Conservation (phyloP, 2,113 vertebrate genomes). For the Tupaia chinensis region DNA sequence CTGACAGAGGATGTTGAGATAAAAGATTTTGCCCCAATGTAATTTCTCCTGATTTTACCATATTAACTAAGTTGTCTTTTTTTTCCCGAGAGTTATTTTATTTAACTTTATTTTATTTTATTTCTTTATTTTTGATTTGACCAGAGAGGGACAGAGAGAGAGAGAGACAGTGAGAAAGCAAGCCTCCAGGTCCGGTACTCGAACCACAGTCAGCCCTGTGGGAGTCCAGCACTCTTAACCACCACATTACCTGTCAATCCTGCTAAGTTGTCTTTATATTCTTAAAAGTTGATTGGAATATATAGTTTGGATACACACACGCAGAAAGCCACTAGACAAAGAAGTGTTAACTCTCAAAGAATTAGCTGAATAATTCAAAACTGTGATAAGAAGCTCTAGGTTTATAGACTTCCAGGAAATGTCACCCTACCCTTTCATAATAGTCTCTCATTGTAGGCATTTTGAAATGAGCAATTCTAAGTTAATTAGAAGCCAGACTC, state of each 20-base stretch:
- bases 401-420: constrained; percentile 39
- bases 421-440: neutral
- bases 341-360: neutral
- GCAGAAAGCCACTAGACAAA: neutral
- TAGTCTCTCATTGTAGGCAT: neutral
- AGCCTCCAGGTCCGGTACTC: no score
- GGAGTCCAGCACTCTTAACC: no score
- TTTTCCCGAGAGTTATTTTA: no score
- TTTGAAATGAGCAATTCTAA: constrained; percentile 19
- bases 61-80: neutral
- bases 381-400: neutral
- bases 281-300: neutral
- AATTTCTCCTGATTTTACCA: neutral
- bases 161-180: no score
- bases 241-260: no score
- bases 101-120: no score
- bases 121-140: no score
- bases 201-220: no score
- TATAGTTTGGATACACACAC: neutral
- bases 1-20: neutral
- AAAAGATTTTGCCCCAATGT: neutral
- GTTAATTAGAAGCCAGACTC: neutral
- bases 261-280: neutral
- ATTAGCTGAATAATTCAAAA: constrained; percentile 34
- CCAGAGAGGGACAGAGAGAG: no score